Percentiles rank a stretch among this genome's conserved stretches.
Evolutionary conservation across 2,113 vertebrate species (phyloP).

Genomic region (Gymnogyps californianus): DNA sequence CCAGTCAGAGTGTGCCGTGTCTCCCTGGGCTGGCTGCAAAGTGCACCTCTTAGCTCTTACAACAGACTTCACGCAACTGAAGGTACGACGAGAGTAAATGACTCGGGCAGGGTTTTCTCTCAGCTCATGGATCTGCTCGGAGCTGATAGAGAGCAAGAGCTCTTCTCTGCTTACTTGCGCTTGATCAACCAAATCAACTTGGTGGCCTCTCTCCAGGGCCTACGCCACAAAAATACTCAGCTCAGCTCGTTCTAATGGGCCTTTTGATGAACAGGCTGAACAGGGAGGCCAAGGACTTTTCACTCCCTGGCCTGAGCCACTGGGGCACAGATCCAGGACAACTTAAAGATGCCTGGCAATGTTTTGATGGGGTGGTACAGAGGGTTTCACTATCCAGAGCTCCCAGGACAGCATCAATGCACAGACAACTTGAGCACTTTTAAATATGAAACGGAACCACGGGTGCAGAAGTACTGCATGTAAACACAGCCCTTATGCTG

Average conservation of each 20-base stretch:
- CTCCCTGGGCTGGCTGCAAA: not conserved
- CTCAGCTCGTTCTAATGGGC: not conserved
- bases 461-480: not conserved
- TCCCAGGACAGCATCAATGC: not conserved
- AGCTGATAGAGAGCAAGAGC: not conserved
- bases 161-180: not conserved
- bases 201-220: not conserved
- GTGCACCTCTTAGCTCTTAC: not conserved
- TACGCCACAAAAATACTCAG: not conserved
- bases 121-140: not conserved
- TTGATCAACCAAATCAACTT: not conserved
- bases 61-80: not conserved
- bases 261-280: not conserved
- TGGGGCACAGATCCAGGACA: not conserved
- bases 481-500: not conserved
- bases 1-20: fast-evolving
- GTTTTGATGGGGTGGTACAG: not conserved
- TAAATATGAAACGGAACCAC: not conserved
- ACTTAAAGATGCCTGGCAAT: not conserved
- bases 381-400: not conserved
- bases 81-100: not conserved
- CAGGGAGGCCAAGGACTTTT: not conserved
- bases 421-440: not conserved
- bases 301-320: not conserved
- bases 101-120: not conserved